Base-by-base conservation (phyloP, 2,797 vertebrate species). In the Prionace glauca region DNA sequence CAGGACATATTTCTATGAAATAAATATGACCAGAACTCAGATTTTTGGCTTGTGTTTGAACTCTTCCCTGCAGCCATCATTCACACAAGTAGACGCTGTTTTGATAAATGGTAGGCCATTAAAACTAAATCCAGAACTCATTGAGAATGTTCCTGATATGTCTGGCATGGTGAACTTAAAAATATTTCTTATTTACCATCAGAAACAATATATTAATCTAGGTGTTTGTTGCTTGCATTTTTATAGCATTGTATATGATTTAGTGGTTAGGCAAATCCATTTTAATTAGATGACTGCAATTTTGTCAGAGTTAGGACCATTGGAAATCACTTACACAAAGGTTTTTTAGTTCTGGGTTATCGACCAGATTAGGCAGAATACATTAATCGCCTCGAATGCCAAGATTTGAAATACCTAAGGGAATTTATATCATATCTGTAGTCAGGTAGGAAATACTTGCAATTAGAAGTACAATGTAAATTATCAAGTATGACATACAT, bases 271-370 rank as follows among this genome's bases (percentile, higher is more conserved):
- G 41, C 45, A 50, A 86, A 86, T 45, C 41, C 26, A 62, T 62
- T 90, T 16, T 62, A 62, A 24, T 62, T 16, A 22, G 5, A 62
- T 62, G 26, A 65, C 56, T 62, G 87, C 16, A 90, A 94, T 72
- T 94, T 94, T 94, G n/a, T 50, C 26, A 50, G 67, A 74, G 67
- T 50, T 71, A 29, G 71, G 26, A 77, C 93, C 8, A 8, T 32
- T 56, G 24, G 93, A n/a, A 95, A 95, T n/a, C 71, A 95, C 93
- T 95, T 95, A 20, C 14, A 95, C 41, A 74, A 56, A 94, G 92
- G 45, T 41, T 77, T 56, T 71, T 77, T 95, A 77, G 93, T 74
- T 95, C 60, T 56, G 71, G 41, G 72, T 77, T 77, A 95, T 74
- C 16, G 14, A 29, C 71, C 26, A 95, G 71, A 77, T 95, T 95